Percentiles rank a stretch among this genome's conserved stretches.
These are phyloP conservation scores for Trilocha varians DNA, from an alignment of 2,888 invertebrate genomes.

Conservation along the genomic window DNA sequence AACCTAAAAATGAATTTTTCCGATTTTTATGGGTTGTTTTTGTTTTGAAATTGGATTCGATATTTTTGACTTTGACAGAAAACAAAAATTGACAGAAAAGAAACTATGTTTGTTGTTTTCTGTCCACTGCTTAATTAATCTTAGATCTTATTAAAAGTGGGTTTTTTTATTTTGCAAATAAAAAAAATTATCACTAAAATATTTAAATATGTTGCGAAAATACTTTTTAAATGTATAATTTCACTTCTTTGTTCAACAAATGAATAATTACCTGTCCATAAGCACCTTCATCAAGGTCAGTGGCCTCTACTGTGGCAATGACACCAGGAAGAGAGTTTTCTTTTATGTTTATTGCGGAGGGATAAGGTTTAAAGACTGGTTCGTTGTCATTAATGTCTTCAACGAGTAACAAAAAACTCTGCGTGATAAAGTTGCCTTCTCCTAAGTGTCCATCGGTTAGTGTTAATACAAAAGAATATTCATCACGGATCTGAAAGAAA, in stretches of 20 bases:
- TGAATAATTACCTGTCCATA: constrained; percentile 83
- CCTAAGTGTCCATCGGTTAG: constrained; percentile 90
- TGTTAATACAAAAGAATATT: constrained; percentile 90
- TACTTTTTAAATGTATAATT: no score
- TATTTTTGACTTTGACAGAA: no score
- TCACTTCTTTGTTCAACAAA: no score
- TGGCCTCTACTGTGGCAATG: constrained; percentile 87
- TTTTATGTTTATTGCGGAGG: constrained; percentile 83
- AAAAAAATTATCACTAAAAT: no score
- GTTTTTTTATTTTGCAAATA: no score
- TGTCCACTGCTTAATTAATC: no score
- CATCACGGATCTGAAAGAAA: constrained; percentile 81
- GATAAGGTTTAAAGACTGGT: constrained; percentile 89
- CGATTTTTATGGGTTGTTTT: no score
- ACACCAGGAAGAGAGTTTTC: constrained; percentile 86
- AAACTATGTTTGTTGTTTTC: no score
- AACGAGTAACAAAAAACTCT: constrained; percentile 88
- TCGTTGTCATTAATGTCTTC: constrained; percentile 95
- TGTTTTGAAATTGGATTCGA: no score
- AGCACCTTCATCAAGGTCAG: constrained; percentile 91
- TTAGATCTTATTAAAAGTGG: no score
- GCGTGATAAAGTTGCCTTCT: constrained; percentile 90
- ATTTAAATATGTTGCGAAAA: no score
- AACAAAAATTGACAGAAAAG: no score
- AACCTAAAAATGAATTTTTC: constrained; percentile 61